Percentiles rank a stretch among this genome's conserved stretches.
phyloP scores from a whole-genome alignment of 2,797 vertebrate species.

The Phoxinus dragarum region DNA sequence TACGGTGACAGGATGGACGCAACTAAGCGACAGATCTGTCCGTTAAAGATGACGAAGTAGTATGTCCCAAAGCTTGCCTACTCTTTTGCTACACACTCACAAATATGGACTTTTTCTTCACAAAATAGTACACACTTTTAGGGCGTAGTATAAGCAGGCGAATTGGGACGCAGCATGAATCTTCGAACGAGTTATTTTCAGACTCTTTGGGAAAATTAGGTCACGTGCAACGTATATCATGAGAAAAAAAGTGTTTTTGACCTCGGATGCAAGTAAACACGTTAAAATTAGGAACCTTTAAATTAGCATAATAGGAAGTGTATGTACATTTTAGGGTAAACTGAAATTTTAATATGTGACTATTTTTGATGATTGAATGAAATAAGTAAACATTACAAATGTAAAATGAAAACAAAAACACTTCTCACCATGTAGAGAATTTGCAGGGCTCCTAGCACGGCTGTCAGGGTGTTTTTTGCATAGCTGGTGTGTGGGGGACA shows the following conservation, averaged over 20 bases:
- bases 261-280: not conserved
- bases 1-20: too few relatives aligned
- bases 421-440: conserved; percentile 80
- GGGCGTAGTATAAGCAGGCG: too few relatives aligned
- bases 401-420: not conserved
- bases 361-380: not conserved
- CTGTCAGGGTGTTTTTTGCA: conserved; percentile 71
- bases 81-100: too few relatives aligned
- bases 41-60: too few relatives aligned
- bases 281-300: not conserved
- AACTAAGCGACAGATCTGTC: too few relatives aligned
- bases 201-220: too few relatives aligned
- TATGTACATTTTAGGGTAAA: not conserved
- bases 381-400: not conserved
- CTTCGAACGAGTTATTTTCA: too few relatives aligned
- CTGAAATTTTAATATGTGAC: not conserved
- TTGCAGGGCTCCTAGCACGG: conserved; percentile 80
- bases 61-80: too few relatives aligned
- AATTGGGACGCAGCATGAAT: too few relatives aligned
- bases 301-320: not conserved
- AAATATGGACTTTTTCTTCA: too few relatives aligned
- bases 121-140: too few relatives aligned
- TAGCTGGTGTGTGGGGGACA: conserved; percentile 77
- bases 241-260: not conserved
- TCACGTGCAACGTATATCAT: not conserved